A percentile compares a stretch with the other conserved stretches of the same genome.
Evolutionary conservation across 1,140 invertebrate genomes (phyloP).

Genomic region (Penaeus vannamei): DNA sequence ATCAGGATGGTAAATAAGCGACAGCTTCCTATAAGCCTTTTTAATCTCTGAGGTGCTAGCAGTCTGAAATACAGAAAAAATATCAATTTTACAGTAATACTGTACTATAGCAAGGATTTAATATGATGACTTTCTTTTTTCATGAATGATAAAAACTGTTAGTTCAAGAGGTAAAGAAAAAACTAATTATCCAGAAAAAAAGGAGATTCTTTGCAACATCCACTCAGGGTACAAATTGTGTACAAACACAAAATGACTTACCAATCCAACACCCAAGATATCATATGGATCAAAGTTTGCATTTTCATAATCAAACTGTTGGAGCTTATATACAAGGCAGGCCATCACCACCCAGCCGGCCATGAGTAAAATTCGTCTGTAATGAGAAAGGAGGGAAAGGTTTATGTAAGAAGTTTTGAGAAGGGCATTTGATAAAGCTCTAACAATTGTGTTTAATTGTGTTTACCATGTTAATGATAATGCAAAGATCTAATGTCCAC

Average conservation of each 20-base stretch:
- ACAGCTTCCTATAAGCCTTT: slow-evolving; percentile 94
- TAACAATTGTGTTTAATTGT: too few species aligned
- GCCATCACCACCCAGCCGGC: slow-evolving; percentile 91
- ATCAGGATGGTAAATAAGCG: slow-evolving; percentile 96
- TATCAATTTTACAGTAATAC: background rate
- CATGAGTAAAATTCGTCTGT: slow-evolving; percentile 74
- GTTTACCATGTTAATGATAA: too few species aligned
- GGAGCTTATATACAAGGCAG: slow-evolving; percentile 94
- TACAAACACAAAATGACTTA: slow-evolving; percentile 69
- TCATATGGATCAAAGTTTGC: slow-evolving; percentile 99
- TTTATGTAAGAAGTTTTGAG: slow-evolving; percentile 14
- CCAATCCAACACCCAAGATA: slow-evolving; percentile 90
- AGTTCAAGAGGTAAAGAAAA: too few species aligned
- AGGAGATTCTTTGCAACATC: too few species aligned
- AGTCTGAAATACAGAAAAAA: slow-evolving; percentile 76
- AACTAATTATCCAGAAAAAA: too few species aligned
- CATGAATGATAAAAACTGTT: too few species aligned
- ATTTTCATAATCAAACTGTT: slow-evolving; percentile 97
- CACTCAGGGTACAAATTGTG: too few species aligned
- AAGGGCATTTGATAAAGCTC: background rate
- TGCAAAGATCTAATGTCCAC: too few species aligned
- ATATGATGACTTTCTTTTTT: background rate
- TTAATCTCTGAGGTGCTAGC: slow-evolving; percentile 91
- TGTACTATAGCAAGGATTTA: background rate
- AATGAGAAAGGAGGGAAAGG: background rate